Conservation (phyloP, 2,113 vertebrate species). For the Pelusios castaneus region DNA sequence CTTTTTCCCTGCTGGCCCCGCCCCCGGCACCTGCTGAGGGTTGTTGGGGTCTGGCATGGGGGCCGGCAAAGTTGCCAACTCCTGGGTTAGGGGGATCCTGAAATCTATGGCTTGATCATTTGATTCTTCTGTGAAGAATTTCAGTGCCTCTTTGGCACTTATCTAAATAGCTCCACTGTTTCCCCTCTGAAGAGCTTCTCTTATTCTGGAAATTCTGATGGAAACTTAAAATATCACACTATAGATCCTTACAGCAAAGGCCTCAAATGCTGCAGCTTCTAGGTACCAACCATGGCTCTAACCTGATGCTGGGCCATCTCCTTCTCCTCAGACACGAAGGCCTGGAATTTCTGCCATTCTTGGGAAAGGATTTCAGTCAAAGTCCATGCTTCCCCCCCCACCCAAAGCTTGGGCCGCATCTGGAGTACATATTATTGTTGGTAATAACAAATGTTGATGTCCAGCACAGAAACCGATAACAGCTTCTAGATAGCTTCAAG, state of each 20-base stretch:
- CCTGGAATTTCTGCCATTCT: background rate
- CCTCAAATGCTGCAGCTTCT: background rate
- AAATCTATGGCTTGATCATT: background rate
- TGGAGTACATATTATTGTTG: background rate
- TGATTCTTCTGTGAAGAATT: background rate
- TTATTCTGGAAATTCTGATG: background rate
- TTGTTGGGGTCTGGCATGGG: too few species aligned
- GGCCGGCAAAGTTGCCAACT: too few species aligned
- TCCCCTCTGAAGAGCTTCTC: background rate
- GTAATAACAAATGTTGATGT: background rate
- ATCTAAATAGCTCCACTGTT: background rate
- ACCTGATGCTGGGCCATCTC: accelerated
- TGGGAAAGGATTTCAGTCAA: background rate
- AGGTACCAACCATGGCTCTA: background rate
- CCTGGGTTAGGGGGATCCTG: background rate
- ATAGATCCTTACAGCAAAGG: background rate
- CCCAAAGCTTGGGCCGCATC: background rate
- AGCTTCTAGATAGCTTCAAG: background rate
- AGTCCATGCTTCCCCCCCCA: background rate
- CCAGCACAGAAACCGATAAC: background rate
- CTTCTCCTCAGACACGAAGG: background rate
- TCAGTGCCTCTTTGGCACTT: background rate
- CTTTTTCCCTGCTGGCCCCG: too few species aligned
- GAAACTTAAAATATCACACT: background rate
- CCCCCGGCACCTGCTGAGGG: too few species aligned